phyloP scores from a whole-genome alignment of 2,888 invertebrate genomes.

The Lepidochrysops patricia region DNA sequence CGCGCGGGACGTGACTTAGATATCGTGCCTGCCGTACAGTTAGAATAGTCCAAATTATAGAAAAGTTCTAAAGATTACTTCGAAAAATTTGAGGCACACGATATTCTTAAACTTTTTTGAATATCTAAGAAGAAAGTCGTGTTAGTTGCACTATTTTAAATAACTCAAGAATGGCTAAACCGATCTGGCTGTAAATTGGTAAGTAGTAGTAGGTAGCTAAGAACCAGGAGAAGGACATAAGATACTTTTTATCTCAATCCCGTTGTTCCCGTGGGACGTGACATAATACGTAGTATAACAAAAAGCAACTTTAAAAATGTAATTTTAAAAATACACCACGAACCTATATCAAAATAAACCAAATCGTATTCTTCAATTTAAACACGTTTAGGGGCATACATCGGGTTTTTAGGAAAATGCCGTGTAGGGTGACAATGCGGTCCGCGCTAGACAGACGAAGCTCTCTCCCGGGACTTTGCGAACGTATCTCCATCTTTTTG shows the following conservation, averaged over 20 bases:
- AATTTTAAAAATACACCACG: background rate
- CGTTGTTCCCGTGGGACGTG: no score
- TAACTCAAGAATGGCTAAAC: no score
- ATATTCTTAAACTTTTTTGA: no score
- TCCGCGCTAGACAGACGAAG: conserved; percentile 32
- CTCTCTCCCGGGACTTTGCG: conserved; percentile 49
- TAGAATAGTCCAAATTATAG: background rate
- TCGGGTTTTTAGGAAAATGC: conserved; percentile 23
- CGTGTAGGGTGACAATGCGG: conserved; percentile 51
- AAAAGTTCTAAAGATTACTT: background rate
- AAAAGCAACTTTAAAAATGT: no score
- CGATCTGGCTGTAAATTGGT: no score
- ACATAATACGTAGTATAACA: no score
- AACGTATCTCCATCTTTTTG: conserved; percentile 52
- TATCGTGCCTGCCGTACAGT: background rate
- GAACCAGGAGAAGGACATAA: no score
- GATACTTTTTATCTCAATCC: no score
- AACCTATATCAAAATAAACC: background rate
- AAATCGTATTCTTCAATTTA: background rate
- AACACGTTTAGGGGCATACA: conserved; percentile 17
- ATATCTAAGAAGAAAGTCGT: no score
- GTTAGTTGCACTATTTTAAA: no score
- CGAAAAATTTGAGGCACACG: no score
- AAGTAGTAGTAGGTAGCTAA: no score
- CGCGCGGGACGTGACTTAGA: conserved; percentile 1